Conservation (phyloP, 2,888 invertebrate genomes). For the Drosophila quinaria region DNA sequence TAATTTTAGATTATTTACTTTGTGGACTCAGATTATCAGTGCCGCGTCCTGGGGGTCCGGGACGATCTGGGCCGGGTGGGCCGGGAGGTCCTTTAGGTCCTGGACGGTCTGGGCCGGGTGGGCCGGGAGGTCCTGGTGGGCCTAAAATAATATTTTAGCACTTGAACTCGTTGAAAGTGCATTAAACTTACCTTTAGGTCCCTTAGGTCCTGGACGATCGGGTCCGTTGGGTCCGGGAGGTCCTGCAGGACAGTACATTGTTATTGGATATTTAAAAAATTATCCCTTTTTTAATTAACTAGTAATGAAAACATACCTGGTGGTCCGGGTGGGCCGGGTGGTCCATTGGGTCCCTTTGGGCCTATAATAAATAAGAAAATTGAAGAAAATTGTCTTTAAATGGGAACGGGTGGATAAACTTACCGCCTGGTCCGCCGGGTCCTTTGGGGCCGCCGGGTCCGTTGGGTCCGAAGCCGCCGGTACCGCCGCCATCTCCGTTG, state of each 20-base stretch:
- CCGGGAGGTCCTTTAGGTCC: conserved; percentile 50
- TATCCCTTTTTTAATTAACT: too few relatives aligned
- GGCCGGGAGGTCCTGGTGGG: conserved; percentile 48
- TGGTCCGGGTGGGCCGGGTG: conserved; percentile 82
- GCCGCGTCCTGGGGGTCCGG: conserved; percentile 51
- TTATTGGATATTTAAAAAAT: conserved; percentile 13
- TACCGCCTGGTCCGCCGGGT: conserved; percentile 79
- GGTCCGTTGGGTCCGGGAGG: conserved; percentile 57
- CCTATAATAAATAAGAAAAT: conserved; percentile 55
- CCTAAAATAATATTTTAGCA: background rate
- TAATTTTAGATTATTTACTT: conserved; percentile 19
- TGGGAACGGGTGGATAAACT: conserved; percentile 17
- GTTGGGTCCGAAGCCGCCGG: conserved; percentile 80
- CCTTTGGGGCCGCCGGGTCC: conserved; percentile 78
- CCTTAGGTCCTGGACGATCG: conserved; percentile 46
- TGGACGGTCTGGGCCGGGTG: conserved; percentile 75
- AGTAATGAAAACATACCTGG: conserved; percentile 54
- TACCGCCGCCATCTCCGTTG: conserved; percentile 74
- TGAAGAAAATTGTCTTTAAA: too few relatives aligned
- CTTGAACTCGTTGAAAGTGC: background rate
- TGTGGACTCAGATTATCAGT: conserved; percentile 24
- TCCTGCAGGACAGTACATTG: conserved; percentile 14
- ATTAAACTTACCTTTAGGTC: conserved; percentile 18
- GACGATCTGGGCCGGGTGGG: conserved; percentile 51
- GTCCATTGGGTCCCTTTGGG: conserved; percentile 76